Evolutionary conservation across 2,113 vertebrate species (phyloP), one percentile per base, ranked within the genome.

Genomic region (Oreochromis aureus): DNA sequence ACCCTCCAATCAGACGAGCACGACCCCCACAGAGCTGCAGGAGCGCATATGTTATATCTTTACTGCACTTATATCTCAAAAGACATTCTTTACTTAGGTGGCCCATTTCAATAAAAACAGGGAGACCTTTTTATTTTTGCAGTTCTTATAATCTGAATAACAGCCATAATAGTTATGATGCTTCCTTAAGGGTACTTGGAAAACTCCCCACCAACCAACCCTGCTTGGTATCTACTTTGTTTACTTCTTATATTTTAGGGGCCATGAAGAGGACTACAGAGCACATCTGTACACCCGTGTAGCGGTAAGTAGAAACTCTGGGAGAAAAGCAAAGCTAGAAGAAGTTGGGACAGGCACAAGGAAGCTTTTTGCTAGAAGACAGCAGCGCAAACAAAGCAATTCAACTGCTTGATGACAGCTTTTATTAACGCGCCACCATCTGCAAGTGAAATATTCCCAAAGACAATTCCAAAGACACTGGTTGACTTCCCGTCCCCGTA

Each of bases 71-170:
- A 86, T 83, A 90, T 88, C 91, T 95, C 89, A 89, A 95, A 94
- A 95, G 86, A 95, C 93, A 95, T 94, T 95, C 90, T 94, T 94
- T 93, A 93, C 66, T 93, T 94, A 83, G 89, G 85, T 81, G 89
- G 93, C 93, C 92, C 83, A 92, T 93, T 93, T 85, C 24, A 1
- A 71, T 48, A 22, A 92, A 71, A 93, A 94, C 94, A 90, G 86
- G 91, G 87, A 80, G 41, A 89, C 82, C 51, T 82, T 92, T 91
- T 90, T 82, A 90, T 39, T 91, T 89, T 81, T 24, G 55, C 84
- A 86, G 86, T 91, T 86, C 59, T 86, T 87, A 92, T 34, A 83
- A 88, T 90, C 56, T 76, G 78, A 86, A 83, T 86, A 89, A 93
- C 84, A 89, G 80, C 66, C 82, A 59, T 69, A 83, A 91, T 39